Evolutionary conservation across 2,888 invertebrate genomes (phyloP).

Genomic region (Rhogogaster chlorosoma): DNA sequence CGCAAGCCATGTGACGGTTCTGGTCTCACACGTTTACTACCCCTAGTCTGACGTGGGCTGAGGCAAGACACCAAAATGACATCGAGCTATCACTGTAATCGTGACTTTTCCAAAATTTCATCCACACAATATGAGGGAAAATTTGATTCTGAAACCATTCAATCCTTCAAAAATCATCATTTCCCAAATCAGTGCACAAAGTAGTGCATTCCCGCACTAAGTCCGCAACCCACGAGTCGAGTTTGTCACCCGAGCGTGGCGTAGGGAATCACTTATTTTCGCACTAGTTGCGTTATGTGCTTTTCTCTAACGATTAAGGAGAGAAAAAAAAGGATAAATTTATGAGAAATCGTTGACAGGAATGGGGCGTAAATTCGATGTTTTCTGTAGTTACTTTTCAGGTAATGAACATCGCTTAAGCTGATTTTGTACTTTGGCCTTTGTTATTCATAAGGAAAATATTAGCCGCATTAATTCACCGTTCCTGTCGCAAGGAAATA

Average conservation of each 20-base stretch:
- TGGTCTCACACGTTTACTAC: conserved; percentile 9
- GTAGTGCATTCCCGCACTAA: too few species aligned
- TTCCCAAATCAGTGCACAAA: too few species aligned
- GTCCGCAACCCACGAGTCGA: too few species aligned
- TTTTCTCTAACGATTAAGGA: not conserved
- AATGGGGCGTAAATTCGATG: not conserved
- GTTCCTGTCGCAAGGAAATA: conserved; percentile 6
- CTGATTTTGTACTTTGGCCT: conserved; percentile 11
- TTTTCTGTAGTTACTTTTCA: not conserved
- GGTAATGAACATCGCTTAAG: conserved; percentile 7
- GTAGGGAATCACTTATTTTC: too few species aligned
- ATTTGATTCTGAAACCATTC: not conserved
- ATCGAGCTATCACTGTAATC: not conserved
- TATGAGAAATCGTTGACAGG: not conserved
- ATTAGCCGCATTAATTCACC: conserved; percentile 16
- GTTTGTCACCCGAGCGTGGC: too few species aligned
- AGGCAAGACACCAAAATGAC: not conserved
- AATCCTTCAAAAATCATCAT: not conserved
- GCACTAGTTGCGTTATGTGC: too few species aligned
- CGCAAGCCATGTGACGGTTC: conserved; percentile 58
- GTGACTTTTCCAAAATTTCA: conserved; percentile 14
- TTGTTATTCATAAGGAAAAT: conserved; percentile 4
- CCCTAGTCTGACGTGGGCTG: not conserved
- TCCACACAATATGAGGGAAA: not conserved
- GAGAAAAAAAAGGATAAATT: not conserved